Base-by-base conservation (phyloP, 2,888 invertebrate genomes). In the Drosophila ezoana region DNA sequence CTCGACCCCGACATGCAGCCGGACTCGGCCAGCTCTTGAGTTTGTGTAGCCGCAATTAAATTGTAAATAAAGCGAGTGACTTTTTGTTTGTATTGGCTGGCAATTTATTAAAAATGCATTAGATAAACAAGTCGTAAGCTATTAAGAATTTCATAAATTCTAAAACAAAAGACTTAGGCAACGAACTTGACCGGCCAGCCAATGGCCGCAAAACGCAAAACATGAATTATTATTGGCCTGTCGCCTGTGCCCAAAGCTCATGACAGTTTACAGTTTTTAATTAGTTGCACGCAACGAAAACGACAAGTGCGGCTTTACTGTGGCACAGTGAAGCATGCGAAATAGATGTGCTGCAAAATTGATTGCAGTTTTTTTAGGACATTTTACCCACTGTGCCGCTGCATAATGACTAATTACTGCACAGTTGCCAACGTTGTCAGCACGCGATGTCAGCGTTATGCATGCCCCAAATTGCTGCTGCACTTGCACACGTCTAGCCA, bases 51-150 rank as follows among this genome's bases (percentile, higher is more conserved):
- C 61, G 81, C 87, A 87, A 85, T 87, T 85, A 87, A 85, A 87
- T 78, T 85, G 79, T 78, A 76, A 78, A 76, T 76, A 66, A 60
- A 61, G 43, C 23, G 57, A 40, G 37, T 56, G 59, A 56, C 40
- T 66, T 72, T 58, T 72, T 33, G 77, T 69, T 73, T 78, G 59
- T 63, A 67, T 65, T 75, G 53, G 13, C 53, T 61, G 54, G 47
- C 74, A 64, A 72, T 82, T 85, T 85, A 82, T 81, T 81, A 79
- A 79, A 76, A 69, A 69, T 77, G 64, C 72, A 81, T 79, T 83
- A 86, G 72, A 74, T 71, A 71, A 76, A 82, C 83, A 83, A 86
- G 76, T 86, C 83, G 81, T 65, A 52, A 54, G 53, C 62, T 54
- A 72, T 83, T 79, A 76, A 49, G 65, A 57, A 58, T 81, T 86